Evolutionary conservation across 1,140 invertebrate species (phyloP), one percentile per base, ranked within the genome.

Genomic region (Trypoxylus dichotomus): DNA sequence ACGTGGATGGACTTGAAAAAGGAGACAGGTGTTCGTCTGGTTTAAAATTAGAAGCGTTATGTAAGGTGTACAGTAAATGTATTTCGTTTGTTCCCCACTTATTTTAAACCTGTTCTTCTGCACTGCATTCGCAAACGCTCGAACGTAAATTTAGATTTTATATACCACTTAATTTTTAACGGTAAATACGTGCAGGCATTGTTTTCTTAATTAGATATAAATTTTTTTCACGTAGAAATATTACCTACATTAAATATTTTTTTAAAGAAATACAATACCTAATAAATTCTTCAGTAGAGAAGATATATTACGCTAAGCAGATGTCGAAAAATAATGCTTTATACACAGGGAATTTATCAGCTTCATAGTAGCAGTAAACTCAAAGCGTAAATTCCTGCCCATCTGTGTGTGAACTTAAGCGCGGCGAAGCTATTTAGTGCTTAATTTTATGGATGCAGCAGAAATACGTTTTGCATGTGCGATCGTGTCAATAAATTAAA

Each of bases 51-150:
- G 60, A 29, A 68, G 27, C 60, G 27, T 68, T 68, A 68, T 68
- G 60, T 68, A 68, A 68, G 21, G 25, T 68, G 27, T 68, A 29
- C 19, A 68, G 11, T 24, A 24, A 68, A 24, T 68, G 19, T 68
- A 29, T 68, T 15, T 27, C 27, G 60, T 68, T 68, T 68, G 60
- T 68, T 68, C 8, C 47, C 21, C 15, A 5, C 21, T 68, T 68
- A 68, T 68, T 68, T 68, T 68, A 68, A 68, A 68, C 60, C 60
- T 27, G 60, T 68, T 68, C 60, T 68, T 68, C 11, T 29, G 60
- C 60, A 68, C 60, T 27, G 60, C 60, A 68, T 29, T 68, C 60
- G 60, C 27, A 29, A 27, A 27, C 8, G 24, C 21, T 27, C 60
- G 27, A 27, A 68, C 60, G 27, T 68, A 25, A 68, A 29, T 68